Base-by-base conservation (phyloP, 2,113 vertebrate species). In the Anas platyrhynchos region DNA sequence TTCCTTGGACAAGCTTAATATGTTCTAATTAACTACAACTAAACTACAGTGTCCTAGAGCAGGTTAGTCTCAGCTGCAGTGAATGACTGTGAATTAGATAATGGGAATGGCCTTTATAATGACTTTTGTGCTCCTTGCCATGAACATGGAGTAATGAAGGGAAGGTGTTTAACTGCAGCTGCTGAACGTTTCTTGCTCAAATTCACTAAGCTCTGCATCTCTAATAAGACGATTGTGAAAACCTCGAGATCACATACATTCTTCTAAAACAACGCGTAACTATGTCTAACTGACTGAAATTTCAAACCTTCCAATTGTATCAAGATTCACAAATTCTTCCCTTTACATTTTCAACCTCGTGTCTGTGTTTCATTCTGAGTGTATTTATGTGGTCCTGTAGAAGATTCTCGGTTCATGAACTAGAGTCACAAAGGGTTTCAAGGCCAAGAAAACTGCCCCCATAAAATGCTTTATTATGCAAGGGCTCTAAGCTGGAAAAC, bases 201-300 rank as follows among this genome's bases (percentile, higher is more conserved):
- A 26, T 13, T 66, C 10, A 26, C 62, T 41, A 4, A 52, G 44
- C 18, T 27, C 20, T 10, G 7, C 2, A 2, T 22, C 22, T 32
- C 7, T 18, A 48, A 9, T 3, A 16, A 71, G 43, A 16, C 29
- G 32, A 54, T 52, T 76, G 10, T 75, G 34, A 58, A 29, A 36
- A 46, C 41, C 21, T 23, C 16, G 4, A 22, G 12, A 26, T 72
- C 54, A 43, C 11, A 4, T 16, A 3, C 46, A 9, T 48, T 41
- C n/a, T 26, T 69, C 54, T 48, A 67, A 67, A 83, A 16, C 21
- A 36, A 17, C 1, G 16, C 1, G 0, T 61, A 44, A 56, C 32
- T 13, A 7, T 21, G 68, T 21, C 18, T 58, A 4, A 2, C 0
- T 5, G 25, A 32, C 0, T 36, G 44, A 44, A 56, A 14, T 27